Base-by-base conservation (phyloP, 2,888 invertebrate species). In the Drosophila greeni region DNA sequence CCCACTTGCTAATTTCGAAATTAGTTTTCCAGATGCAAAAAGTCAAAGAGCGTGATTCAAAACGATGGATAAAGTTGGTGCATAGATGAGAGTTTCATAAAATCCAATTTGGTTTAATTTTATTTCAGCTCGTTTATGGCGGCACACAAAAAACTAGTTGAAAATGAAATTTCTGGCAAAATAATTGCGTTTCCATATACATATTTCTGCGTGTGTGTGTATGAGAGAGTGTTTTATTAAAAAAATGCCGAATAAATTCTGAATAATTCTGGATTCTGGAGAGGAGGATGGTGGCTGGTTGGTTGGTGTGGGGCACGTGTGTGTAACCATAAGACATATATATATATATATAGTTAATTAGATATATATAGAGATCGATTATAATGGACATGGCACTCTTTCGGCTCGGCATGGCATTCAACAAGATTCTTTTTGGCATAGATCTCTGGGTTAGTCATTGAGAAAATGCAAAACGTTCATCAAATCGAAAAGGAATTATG, bases 281-380 rank as follows among this genome's bases (percentile, higher is more conserved):
- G 54, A 37, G 65, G 18, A 45, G 56, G 40, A 36, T 57, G 47
- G 34, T 43, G 40, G 45, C 43, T 52, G 59, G 52, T 53, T 52
- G 59, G 52, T 53, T 45, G 42, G 52, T 72, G 66, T 62, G 72
- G 74, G 70, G 66, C 78, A 74, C 72, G 74, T 82, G 88, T 88
- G 88, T 89, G 88, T 88, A 88, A 89, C 88, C 88, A 88, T 86
- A 86, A 86, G 88, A 89, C 88, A 89, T 88, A 86, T 66, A 42
- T 42, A 42, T 40, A 18, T 20, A 40, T 42, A 73, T 74, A 43
- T 29, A 72, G 72, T 49, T 56, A 68, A 69, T 73, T 69, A 72
- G 58, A 57, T 73, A 72, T 65, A 58, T 62, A 65, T 65, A 57
- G 54, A 55, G 52, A 48, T 72, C 62, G 69, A 59, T 70, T 61